Percentiles rank a stretch among this genome's conserved stretches.
Evolutionary conservation across 2,113 vertebrate genomes (phyloP).

Genomic region (Leiothrix lutea): DNA sequence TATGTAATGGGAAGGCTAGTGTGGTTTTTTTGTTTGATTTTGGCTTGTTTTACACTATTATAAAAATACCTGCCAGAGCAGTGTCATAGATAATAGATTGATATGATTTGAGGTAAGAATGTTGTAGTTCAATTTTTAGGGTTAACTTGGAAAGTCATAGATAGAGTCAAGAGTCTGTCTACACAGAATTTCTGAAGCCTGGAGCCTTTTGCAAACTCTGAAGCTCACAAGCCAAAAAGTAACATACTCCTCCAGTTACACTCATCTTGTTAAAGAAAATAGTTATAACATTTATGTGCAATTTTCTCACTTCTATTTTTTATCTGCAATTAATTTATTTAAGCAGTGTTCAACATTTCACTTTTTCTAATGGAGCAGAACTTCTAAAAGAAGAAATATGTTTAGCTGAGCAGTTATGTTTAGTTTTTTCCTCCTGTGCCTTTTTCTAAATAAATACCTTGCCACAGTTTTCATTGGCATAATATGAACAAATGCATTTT

Average conservation of each 20-base stretch:
- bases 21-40: neutral
- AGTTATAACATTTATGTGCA: conserved; percentile 60
- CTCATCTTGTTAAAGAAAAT: conserved; percentile 56
- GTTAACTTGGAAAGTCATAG: conserved; percentile 54
- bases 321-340: conserved; percentile 60
- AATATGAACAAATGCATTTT: conserved; percentile 48
- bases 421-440: conserved; percentile 1
- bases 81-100: conserved; percentile 27
- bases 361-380: conserved; percentile 68
- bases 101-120: conserved; percentile 67
- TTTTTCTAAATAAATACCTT: conserved; percentile 74
- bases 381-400: conserved; percentile 50
- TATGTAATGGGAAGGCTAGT: neutral
- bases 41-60: neutral
- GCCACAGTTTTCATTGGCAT: conserved; percentile 67
- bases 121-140: conserved; percentile 50
- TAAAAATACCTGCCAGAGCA: neutral
- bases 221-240: conserved; percentile 45
- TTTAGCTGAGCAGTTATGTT: conserved; percentile 61
- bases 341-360: conserved; percentile 61
- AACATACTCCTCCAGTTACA: conserved; percentile 42
- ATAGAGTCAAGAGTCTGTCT: conserved; percentile 14
- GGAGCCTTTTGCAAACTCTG: conserved; percentile 44
- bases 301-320: conserved; percentile 59
- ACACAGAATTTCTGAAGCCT: conserved; percentile 46